Base-by-base conservation (phyloP, 1,140 invertebrate species). In the Dreissena rostriformis region DNA sequence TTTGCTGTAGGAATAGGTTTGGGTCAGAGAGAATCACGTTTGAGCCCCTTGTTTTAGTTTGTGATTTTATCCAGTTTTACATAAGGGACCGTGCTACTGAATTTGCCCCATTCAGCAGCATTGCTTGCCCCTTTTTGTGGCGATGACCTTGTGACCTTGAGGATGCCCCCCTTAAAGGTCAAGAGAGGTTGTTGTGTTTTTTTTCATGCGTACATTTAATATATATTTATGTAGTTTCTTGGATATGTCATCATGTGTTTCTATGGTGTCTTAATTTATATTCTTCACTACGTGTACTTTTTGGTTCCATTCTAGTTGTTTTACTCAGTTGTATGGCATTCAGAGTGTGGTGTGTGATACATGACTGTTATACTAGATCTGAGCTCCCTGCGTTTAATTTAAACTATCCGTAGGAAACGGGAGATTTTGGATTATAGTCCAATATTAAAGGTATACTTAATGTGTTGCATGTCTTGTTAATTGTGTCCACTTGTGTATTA, bases 231-330 rank as follows among this genome's bases (percentile, higher is more conserved):
- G 57, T 61, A 39, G 22, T 4, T 61, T 61, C 57, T 61, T 61
- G 22, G 12, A 19, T n/a, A n/a, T 61, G 22, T 61, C 22, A 61
- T 24, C 22, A 61, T n/a, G 57, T 61, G 57, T 61, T 61, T 61
- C 57, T 61, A 61, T 61, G 57, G 39, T 39, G 39, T 61, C 57
- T 24, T 61, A n/a, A 61, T 61, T 61, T 61, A 61, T 61, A 61
- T 61, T 24, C 39, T 39, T 39, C 39, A 39, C 39, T 39, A 61
- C 22, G 2, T 61, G 57, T 61, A 61, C 57, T 61, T 61, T 61
- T n/a, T 39, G 57, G 57, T 61, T 61, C 17, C 57, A 61, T 61
- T 61, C 57, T 61, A 61, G 57, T 61, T 61, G 57, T 61, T 61
- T 61, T 61, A n/a, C 6, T 61, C 22, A 19, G 17, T 61, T 61